Evolutionary conservation across 2,888 invertebrate genomes (phyloP), one percentile per base, ranked within the genome.

Genomic region (Copidosoma aretas): DNA sequence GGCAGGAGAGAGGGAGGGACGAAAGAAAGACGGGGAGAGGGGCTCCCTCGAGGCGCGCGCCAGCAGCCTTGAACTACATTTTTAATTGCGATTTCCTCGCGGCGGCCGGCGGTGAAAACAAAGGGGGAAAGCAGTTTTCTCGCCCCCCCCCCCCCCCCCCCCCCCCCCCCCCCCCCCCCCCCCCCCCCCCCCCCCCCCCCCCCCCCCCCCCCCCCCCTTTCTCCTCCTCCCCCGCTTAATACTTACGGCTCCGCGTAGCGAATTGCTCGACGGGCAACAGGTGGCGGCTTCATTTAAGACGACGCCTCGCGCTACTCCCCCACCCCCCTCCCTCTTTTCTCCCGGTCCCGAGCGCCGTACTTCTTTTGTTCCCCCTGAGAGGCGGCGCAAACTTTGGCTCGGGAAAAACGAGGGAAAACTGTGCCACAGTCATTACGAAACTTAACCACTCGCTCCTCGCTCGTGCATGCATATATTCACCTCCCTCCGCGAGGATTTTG

Each of bases 211-310:
- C 54, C 63, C 67, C 70, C 63, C 54, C 61, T 65, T 53, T 65
- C 65, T 24, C 25, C 22, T 14, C 57, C 49, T 49, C 58, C 19
- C 19, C 41, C 10, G 41, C 53, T 58, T 58, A 58, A 41, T 22
- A 53, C 56, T 62, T 49, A 61, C 43, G 51, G 58, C 3, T 32
- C 3, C 32, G 8, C 32, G 8, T 3, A 32, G 32, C 32, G 32
- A 32, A 32, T 57, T 59, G 67, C 67, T 57, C 77, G 76, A 78
- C 76, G 79, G 80, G 83, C 83, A 84, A 84, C 83, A 84, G 83
- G 83, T 84, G 81, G 83, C 83, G 82, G 82, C 82, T 82, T 84
- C 83, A 83, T 84, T 84, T 83, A 82, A 84, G 83, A 84, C 81
- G 83, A 84, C 81, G 82, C 79, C 82, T 80, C 80, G 81, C 49